Evolutionary conservation across 2,113 vertebrate species (phyloP), one percentile per base, ranked within the genome.

Genomic region (Rhinopithecus roxellana): DNA sequence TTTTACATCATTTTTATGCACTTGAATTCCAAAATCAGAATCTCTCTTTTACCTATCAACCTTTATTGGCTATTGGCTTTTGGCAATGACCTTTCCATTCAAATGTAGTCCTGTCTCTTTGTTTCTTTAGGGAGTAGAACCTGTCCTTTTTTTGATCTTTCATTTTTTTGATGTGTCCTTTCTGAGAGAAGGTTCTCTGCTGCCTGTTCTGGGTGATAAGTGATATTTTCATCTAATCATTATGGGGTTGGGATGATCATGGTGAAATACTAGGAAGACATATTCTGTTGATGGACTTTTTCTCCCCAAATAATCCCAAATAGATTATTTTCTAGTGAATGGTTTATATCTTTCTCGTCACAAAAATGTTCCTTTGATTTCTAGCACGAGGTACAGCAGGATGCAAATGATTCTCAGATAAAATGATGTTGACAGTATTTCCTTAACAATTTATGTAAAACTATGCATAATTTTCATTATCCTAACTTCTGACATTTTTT

Each of bases 391-490:
- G 78, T 94, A 92, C 22, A 89, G 93, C 88, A 96, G 72, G 93
- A 89, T 95, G 88, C 95, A 96, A 96, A 95, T 96, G 94, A 97
- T 97, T 97, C 97, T 98, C 97, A 98, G 97, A 97, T 97, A 98
- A 97, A 98, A 98, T 98, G 97, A 97, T 97, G 96, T 98, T 96
- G 95, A 97, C 96, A 97, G 88, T 96, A 97, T 97, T 98, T 98
- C 77, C 87, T 93, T 97, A 96, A 95, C 23, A 57, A 80, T 98
- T 95, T 98, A 72, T 98, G 67, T 98, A 97, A 97, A 98, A 40
- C 67, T 97, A 93, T 95, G 95, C 91, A 2, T 97, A 96, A 92
- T 91, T 97, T 95, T 96, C 79, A 90, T 95, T 93, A 96, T 96
- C 96, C 96, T 97, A 95, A 97, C 95, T 97, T 97, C 81, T 92